phyloP scores from a whole-genome alignment of 2,797 vertebrate genomes.

The Pogoniulus pusillus region DNA sequence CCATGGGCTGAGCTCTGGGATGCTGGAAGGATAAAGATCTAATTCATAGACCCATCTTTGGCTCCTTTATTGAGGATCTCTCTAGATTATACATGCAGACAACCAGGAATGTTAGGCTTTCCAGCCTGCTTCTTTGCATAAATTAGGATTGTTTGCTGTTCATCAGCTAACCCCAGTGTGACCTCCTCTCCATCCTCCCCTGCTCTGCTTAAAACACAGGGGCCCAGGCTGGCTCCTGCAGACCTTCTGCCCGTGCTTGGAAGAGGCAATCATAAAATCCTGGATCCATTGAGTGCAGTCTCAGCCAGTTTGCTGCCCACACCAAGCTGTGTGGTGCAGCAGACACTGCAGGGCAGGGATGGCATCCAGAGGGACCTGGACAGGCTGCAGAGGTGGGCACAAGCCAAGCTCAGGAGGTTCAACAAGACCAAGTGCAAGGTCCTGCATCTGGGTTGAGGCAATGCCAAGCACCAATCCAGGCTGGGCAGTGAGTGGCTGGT shows the following conservation, averaged over 20 bases:
- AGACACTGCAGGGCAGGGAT: too few species aligned
- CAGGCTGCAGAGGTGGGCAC: too few species aligned
- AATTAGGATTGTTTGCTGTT: slow-evolving; percentile 64
- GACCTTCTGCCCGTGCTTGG: not conserved
- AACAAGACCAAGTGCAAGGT: too few species aligned
- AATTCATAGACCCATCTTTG: slow-evolving; percentile 70
- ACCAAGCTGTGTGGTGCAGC: too few species aligned
- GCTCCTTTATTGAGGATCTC: slow-evolving; percentile 65
- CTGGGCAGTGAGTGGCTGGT: too few species aligned
- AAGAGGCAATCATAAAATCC: not conserved
- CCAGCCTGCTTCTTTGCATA: slow-evolving; percentile 63
- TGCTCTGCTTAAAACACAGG: not conserved
- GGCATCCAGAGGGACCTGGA: too few species aligned
- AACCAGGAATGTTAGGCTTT: slow-evolving; percentile 58
- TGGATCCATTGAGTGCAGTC: too few species aligned
- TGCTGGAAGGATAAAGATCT: slow-evolving; percentile 71
- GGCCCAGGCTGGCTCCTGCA: rapidly evolving
- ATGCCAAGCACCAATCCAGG: too few species aligned
- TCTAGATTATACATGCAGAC: slow-evolving; percentile 60
- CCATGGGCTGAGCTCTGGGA: slow-evolving; percentile 34
- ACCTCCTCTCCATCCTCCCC: not conserved
- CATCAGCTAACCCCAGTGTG: slow-evolving; percentile 45
- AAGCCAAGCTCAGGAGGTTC: too few species aligned
- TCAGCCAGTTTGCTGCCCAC: too few species aligned
- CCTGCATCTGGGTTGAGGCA: too few species aligned